Conservation (phyloP, 2,113 vertebrate species). For the Myanophis thanlyinensis region DNA sequence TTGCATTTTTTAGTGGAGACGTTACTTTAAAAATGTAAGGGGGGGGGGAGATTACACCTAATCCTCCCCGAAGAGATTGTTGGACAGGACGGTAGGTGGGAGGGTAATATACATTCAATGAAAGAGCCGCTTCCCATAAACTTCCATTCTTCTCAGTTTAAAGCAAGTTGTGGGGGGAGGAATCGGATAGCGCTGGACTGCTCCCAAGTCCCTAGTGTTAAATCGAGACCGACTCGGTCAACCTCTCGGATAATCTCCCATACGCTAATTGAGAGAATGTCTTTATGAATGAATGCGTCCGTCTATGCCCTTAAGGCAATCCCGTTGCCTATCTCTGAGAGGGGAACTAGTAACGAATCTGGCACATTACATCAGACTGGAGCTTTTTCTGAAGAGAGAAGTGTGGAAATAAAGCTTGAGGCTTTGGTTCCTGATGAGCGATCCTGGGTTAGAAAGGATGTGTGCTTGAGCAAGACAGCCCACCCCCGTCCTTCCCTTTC, state of each 20-base stretch:
- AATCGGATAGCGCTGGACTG: background rate
- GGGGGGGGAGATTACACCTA: background rate
- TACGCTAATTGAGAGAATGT: background rate
- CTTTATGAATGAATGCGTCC: background rate
- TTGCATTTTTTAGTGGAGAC: too few relatives aligned
- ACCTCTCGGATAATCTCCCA: background rate
- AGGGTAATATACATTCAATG: background rate
- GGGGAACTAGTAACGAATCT: background rate
- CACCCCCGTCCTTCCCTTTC: background rate
- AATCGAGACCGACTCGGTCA: background rate
- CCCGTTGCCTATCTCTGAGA: slow-evolving; percentile 9
- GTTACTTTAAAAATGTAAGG: background rate
- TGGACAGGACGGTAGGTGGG: background rate
- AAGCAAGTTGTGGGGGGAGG: background rate
- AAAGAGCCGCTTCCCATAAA: background rate
- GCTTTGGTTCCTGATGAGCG: slow-evolving; percentile 36
- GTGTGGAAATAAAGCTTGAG: slow-evolving; percentile 42
- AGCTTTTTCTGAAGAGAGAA: slow-evolving; percentile 19
- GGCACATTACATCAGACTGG: slow-evolving; percentile 23
- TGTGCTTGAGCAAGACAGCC: slow-evolving; percentile 32
- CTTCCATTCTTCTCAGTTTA: background rate
- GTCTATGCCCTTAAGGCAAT: slow-evolving; percentile 30
- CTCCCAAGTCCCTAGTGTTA: background rate
- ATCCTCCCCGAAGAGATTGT: too few relatives aligned
- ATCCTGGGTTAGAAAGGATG: slow-evolving; percentile 11